These are phyloP conservation scores for Melanophora roralis DNA, from an alignment of 2,888 invertebrate species.

Conservation along the genomic window DNA sequence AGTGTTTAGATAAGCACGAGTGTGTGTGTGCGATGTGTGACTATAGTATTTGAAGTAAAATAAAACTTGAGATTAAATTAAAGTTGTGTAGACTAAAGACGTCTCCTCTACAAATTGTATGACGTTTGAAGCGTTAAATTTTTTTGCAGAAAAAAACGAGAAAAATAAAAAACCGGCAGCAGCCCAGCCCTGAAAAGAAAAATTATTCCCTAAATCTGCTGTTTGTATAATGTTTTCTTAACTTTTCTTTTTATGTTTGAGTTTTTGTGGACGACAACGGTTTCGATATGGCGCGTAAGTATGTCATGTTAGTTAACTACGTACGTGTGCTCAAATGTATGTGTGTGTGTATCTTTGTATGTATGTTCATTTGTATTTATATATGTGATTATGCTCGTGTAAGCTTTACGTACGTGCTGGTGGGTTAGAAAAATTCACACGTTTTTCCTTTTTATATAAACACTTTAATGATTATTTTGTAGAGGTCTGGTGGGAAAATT, in stretches of 20 bases:
- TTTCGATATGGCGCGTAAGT: constrained; percentile 24
- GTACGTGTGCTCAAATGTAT: not conserved
- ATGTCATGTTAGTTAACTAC: not conserved
- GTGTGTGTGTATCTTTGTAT: no score
- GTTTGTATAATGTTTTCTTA: constrained; percentile 19
- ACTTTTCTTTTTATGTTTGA: not conserved
- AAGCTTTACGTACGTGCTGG: constrained; percentile 24
- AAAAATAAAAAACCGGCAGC: not conserved
- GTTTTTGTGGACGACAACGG: not conserved
- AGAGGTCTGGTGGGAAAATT: constrained; percentile 42
- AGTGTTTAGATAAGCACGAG: constrained; percentile 3
- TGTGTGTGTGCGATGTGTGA: constrained; percentile 9
- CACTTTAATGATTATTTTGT: constrained; percentile 35
- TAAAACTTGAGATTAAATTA: constrained; percentile 55
- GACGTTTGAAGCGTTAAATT: constrained; percentile 46
- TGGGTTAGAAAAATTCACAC: constrained; percentile 42
- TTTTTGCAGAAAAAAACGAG: not conserved
- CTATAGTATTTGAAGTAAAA: not conserved
- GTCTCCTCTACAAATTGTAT: constrained; percentile 5
- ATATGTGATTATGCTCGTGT: not conserved
- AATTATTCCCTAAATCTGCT: constrained; percentile 28
- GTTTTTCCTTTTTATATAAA: constrained; percentile 43
- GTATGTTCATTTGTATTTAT: no score
- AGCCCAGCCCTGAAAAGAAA: not conserved
- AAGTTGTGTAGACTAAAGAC: constrained; percentile 42